Evolutionary conservation across 2,113 vertebrate species (phyloP).

Genomic region (Gulo gulo): DNA sequence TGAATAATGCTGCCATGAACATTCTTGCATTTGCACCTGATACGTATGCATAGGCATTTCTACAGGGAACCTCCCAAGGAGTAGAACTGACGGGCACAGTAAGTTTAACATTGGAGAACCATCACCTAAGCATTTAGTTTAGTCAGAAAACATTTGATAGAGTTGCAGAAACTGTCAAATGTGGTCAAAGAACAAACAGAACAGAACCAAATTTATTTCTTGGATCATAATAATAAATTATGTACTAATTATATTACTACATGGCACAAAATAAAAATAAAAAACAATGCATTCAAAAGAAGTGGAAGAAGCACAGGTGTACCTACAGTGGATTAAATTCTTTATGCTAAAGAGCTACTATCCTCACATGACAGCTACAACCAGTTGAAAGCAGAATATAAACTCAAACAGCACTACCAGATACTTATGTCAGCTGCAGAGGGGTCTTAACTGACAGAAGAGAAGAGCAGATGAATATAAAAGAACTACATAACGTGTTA

Average conservation of each 20-base stretch:
- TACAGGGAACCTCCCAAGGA: background rate
- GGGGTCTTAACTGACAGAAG: background rate
- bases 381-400: background rate
- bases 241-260: background rate
- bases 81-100: background rate
- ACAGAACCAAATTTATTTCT: slow-evolving; percentile 39
- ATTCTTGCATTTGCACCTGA: background rate
- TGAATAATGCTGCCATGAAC: background rate
- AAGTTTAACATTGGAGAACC: background rate
- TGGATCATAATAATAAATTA: slow-evolving; percentile 26
- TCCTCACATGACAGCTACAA: background rate
- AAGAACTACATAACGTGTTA: background rate
- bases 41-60: background rate
- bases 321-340: background rate
- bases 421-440: background rate
- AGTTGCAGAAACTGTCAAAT: background rate
- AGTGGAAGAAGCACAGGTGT: background rate
- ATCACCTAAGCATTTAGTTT: background rate
- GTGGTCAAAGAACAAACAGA: background rate
- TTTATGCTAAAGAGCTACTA: background rate
- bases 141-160: background rate
- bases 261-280: slow-evolving; percentile 30
- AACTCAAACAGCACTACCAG: background rate
- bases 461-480: background rate
- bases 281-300: background rate